Conservation (phyloP, 2,113 vertebrate species). For the Arvicanthis niloticus region DNA sequence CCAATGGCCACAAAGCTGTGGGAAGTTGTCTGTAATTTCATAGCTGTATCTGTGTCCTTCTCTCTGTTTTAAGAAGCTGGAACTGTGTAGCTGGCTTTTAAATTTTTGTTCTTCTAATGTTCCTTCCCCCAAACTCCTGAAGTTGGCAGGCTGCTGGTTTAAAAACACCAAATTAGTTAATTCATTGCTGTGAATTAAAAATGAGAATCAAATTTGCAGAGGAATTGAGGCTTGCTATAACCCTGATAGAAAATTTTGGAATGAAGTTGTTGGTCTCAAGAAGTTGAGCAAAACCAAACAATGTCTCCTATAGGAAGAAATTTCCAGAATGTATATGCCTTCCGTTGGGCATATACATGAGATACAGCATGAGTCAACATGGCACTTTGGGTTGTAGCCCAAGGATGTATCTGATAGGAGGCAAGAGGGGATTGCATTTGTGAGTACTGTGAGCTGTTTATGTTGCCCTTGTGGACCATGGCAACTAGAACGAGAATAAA, state of each 20-base stretch:
- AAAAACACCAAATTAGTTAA: constrained; percentile 76
- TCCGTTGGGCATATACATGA: neutral
- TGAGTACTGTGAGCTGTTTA: neutral
- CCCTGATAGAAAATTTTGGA: constrained; percentile 56
- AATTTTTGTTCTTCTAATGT: neutral
- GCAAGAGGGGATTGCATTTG: neutral
- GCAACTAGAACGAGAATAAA: neutral
- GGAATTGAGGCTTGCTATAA: constrained; percentile 54
- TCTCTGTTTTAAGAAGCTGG: constrained; percentile 34
- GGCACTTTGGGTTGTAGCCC: neutral
- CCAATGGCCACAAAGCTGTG: constrained; percentile 2
- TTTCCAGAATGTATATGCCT: constrained; percentile 12
- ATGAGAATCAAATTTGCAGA: constrained; percentile 62
- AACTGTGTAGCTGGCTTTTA: constrained; percentile 63
- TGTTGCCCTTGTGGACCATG: neutral
- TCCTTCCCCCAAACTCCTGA: neutral
- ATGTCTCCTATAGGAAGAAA: neutral
- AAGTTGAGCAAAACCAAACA: constrained; percentile 38
- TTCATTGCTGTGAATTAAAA: constrained; percentile 66
- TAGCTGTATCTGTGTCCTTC: constrained; percentile 52
- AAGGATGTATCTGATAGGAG: constrained; percentile 36
- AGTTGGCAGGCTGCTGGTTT: constrained; percentile 67
- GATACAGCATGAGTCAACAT: neutral
- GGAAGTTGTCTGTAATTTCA: constrained; percentile 13
- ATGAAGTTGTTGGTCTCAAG: constrained; percentile 17